These are phyloP conservation scores for Gallinago paraguaiae DNA, from an alignment of 2,113 vertebrate genomes.

Conservation along the genomic window DNA sequence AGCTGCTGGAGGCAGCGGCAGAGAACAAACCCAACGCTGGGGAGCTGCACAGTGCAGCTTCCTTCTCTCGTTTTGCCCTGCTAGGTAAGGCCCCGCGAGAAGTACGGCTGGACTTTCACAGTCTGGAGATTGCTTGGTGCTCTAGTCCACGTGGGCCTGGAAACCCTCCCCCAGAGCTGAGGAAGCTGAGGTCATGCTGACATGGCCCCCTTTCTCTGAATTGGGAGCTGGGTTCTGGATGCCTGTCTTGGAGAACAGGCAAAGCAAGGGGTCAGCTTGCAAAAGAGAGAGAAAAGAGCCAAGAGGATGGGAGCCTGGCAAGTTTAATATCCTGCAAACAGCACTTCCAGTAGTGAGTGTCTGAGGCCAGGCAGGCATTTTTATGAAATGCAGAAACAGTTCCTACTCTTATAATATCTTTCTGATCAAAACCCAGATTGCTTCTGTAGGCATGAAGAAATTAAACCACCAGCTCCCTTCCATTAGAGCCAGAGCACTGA, in stretches of 20 bases:
- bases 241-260: background rate
- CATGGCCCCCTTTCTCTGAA: fast-evolving
- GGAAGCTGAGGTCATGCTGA: background rate
- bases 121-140: background rate
- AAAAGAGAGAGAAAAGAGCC: background rate
- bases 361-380: background rate
- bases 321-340: background rate
- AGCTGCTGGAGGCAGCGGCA: background rate
- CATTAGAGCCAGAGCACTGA: background rate
- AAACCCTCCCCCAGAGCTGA: background rate
- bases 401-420: background rate
- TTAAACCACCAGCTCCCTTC: background rate
- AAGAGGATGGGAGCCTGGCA: background rate
- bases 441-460: background rate
- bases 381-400: background rate
- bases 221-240: background rate
- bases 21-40: background rate
- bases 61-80: background rate
- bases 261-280: background rate
- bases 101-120: background rate
- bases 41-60: background rate
- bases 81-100: background rate
- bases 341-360: background rate
- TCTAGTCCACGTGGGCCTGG: background rate
- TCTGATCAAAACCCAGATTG: background rate